A percentile compares a stretch with the other conserved stretches of the same genome.
These are phyloP conservation scores for Hylaeus anthracinus DNA, from an alignment of 1,140 invertebrate species.

Conservation along the genomic window DNA sequence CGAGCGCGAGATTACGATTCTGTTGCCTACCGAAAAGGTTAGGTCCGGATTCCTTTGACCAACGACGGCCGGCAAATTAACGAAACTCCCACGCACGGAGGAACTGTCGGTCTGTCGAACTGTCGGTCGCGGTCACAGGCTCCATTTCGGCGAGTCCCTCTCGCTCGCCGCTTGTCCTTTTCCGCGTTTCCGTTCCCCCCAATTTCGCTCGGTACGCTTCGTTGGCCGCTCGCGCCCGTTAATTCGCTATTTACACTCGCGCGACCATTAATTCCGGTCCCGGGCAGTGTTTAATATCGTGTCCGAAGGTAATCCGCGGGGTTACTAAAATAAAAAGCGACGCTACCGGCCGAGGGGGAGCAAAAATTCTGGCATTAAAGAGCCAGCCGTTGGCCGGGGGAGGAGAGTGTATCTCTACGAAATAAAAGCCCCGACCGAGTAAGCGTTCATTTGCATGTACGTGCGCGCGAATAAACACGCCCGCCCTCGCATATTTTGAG, in stretches of 20 bases:
- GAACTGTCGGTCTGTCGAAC: no score
- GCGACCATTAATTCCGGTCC: background rate
- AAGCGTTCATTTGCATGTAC: constrained; percentile 9
- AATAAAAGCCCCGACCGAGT: background rate
- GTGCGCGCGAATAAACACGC: background rate
- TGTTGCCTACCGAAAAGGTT: no score
- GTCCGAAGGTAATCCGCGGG: background rate
- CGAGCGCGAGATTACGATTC: no score
- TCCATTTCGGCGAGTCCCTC: background rate
- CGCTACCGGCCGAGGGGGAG: background rate
- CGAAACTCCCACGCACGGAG: no score
- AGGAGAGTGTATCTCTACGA: background rate
- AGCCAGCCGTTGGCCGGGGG: background rate
- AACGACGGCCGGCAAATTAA: no score
- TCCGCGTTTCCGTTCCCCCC: background rate
- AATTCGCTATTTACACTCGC: constrained; percentile 15
- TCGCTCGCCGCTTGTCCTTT: background rate
- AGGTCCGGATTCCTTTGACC: no score
- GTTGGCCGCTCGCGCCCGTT: background rate
- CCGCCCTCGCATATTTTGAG: background rate
- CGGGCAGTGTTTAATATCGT: background rate
- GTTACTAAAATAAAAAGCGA: background rate
- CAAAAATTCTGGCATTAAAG: constrained; percentile 2
- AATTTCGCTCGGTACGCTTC: background rate
- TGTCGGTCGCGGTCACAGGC: no score